Evolutionary conservation across 2,113 vertebrate genomes (phyloP).

Genomic region (Varanus salvator): DNA sequence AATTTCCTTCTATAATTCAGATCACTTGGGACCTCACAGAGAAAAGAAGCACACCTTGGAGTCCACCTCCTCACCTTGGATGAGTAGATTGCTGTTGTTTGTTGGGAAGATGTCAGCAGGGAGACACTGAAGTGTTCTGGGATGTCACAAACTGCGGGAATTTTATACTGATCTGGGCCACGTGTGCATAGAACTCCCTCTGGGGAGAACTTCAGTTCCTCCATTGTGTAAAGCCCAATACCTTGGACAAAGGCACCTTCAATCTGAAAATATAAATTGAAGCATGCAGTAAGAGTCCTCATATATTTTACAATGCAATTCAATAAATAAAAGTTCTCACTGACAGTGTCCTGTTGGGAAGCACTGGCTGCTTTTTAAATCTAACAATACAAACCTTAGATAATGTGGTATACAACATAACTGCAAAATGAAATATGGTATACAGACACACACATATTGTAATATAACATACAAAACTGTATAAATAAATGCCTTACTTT

Average conservation of each 20-base stretch:
- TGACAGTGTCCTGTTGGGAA: neutral
- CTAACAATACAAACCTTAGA: neutral
- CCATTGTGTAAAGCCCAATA: slow-evolving; percentile 85
- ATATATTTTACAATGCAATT: neutral
- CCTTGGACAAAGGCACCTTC: slow-evolving; percentile 89
- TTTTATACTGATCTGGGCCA: slow-evolving; percentile 87
- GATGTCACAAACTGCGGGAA: slow-evolving; percentile 86
- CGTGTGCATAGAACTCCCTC: slow-evolving; percentile 80
- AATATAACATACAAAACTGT: neutral
- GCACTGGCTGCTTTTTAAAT: neutral
- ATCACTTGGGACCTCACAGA: neutral
- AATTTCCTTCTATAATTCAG: neutral
- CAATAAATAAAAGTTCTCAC: neutral
- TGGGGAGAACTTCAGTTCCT: slow-evolving; percentile 86
- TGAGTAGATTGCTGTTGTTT: slow-evolving; percentile 87
- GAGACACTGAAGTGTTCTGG: slow-evolving; percentile 84
- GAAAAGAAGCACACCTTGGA: neutral
- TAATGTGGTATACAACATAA: neutral
- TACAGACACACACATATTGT: neutral
- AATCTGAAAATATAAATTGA: slow-evolving; percentile 77
- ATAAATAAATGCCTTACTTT: too few species aligned
- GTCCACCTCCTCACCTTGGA: slow-evolving; percentile 81
- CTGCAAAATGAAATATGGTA: neutral
- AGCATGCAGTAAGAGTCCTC: neutral
- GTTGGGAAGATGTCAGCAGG: slow-evolving; percentile 78